Conservation (phyloP, 1,140 invertebrate species). For the Tetragonula clypearis region DNA sequence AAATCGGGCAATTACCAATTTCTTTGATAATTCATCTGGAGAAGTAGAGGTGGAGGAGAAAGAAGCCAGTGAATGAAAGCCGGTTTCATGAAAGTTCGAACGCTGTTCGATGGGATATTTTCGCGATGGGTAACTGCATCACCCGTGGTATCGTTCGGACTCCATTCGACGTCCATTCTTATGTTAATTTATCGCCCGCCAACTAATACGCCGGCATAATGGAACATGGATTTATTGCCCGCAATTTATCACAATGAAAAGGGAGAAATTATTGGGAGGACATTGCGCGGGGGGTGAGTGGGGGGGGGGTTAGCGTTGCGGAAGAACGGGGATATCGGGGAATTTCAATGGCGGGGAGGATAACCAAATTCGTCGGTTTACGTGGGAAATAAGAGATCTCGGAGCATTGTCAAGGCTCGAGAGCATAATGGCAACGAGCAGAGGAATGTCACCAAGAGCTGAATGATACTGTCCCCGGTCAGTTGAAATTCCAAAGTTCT, state of each 20-base stretch:
- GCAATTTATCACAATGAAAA: conserved; percentile 23
- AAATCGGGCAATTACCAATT: background rate
- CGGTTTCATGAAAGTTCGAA: background rate
- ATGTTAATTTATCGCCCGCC: conserved; percentile 24
- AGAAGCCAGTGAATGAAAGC: background rate
- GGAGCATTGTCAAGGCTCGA: background rate
- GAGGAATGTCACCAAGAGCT: background rate
- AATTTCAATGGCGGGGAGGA: background rate
- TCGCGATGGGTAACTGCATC: conserved; percentile 9
- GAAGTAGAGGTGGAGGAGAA: too few relatives aligned
- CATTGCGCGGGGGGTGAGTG: background rate
- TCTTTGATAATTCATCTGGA: background rate
- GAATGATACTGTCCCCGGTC: too few relatives aligned
- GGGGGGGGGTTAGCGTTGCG: background rate
- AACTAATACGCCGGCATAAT: conserved; percentile 22
- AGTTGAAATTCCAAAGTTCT: too few relatives aligned
- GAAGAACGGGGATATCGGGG: background rate
- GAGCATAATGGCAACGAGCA: background rate
- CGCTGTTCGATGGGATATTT: background rate
- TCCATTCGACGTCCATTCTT: conserved; percentile 23
- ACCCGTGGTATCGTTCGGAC: conserved; percentile 8
- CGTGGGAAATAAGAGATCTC: background rate
- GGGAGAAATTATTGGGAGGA: conserved; percentile 10
- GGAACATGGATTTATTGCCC: conserved; percentile 24
- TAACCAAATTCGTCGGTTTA: background rate